Conservation (phyloP, 2,888 invertebrate genomes). For the Himalopsyche kuldschensis region DNA sequence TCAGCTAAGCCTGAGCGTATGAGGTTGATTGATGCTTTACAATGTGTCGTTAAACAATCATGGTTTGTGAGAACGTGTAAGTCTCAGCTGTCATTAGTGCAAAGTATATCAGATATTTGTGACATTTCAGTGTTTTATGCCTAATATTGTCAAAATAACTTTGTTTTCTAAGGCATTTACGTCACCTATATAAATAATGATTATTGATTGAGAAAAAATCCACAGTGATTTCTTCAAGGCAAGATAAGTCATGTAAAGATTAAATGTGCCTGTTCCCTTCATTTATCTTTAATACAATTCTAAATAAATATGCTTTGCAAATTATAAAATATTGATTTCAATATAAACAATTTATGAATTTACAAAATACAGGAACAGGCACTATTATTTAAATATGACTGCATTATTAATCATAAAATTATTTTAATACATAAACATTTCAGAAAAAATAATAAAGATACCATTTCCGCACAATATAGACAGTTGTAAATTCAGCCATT, state of each 20-base stretch:
- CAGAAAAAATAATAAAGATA: too few species aligned
- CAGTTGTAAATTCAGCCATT: too few species aligned
- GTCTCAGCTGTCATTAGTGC: neutral
- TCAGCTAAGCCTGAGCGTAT: neutral
- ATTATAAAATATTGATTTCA: too few species aligned
- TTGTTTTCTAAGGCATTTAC: neutral
- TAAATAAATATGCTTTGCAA: too few species aligned
- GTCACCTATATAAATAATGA: neutral
- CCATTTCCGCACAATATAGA: too few species aligned
- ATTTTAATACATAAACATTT: too few species aligned
- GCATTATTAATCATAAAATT: too few species aligned
- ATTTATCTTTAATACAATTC: neutral
- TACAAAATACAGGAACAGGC: too few species aligned
- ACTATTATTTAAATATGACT: too few species aligned
- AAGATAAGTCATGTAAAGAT: neutral
- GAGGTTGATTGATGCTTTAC: neutral
- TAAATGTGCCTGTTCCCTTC: neutral
- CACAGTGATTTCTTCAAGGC: neutral
- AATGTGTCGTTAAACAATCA: neutral
- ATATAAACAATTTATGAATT: too few species aligned
- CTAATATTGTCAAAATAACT: conserved; percentile 36
- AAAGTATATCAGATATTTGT: neutral
- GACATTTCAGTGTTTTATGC: conserved; percentile 14
- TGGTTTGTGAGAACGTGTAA: neutral
- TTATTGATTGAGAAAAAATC: neutral